Conservation (phyloP, 2,888 invertebrate species). For the Polydrusus pterygomalis region DNA sequence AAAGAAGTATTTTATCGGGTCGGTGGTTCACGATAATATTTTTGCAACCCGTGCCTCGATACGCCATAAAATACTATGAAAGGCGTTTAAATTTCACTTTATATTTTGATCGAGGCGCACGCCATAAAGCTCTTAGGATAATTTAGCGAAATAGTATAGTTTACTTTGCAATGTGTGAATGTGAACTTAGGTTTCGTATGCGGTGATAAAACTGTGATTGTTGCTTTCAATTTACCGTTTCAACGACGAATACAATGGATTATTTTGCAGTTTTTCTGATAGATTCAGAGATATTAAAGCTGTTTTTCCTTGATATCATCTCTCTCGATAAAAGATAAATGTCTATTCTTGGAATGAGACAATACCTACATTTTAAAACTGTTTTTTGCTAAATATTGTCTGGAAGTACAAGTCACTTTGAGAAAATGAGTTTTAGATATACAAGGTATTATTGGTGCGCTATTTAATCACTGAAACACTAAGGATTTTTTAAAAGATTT, state of each 20-base stretch:
- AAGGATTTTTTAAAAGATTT: too few species aligned
- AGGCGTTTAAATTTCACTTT: constrained; percentile 21
- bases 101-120: constrained; percentile 4
- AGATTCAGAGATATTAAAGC: too few species aligned
- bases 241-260: not conserved
- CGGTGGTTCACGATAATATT: constrained; percentile 24
- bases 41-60: constrained; percentile 8
- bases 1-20: not conserved
- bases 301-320: too few species aligned
- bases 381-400: too few species aligned
- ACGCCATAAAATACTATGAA: constrained; percentile 24
- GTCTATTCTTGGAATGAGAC: too few species aligned
- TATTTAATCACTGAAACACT: too few species aligned
- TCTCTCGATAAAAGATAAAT: too few species aligned
- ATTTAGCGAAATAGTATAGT: constrained; percentile 4
- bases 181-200: not conserved
- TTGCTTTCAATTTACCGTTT: not conserved
- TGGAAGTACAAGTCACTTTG: too few species aligned
- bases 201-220: not conserved
- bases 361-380: too few species aligned
- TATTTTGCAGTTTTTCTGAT: too few species aligned
- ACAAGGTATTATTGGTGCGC: too few species aligned
- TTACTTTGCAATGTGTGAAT: constrained; percentile 6
- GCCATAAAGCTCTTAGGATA: constrained; percentile 15
- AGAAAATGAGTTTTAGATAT: too few species aligned